Evolutionary conservation across 2,888 invertebrate genomes (phyloP).

Genomic region (Lottia scabra): DNA sequence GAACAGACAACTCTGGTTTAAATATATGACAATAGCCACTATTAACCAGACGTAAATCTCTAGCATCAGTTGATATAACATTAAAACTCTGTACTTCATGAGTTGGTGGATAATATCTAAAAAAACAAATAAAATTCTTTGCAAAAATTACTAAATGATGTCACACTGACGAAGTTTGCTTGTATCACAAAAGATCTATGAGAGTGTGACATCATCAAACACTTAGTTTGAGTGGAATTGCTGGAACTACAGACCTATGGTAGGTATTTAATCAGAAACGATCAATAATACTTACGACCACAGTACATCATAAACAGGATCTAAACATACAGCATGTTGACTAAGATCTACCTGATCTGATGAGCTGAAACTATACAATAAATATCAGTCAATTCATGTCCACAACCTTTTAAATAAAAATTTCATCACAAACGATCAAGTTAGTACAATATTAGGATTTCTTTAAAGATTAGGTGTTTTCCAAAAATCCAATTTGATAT

Average conservation of each 20-base stretch:
- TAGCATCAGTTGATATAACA: slow-evolving; percentile 82
- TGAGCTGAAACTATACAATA: slow-evolving; percentile 76
- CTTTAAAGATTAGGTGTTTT: no score
- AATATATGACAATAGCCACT: slow-evolving; percentile 74
- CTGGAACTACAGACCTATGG: no score
- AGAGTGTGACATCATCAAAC: no score
- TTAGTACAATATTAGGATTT: no score
- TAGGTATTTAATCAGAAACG: no score
- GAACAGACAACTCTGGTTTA: slow-evolving; percentile 85
- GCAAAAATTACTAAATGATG: no score
- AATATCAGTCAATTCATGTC: neutral
- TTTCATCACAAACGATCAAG: no score
- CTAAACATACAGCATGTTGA: slow-evolving; percentile 84
- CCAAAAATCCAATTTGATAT: no score
- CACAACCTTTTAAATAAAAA: no score
- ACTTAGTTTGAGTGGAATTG: no score
- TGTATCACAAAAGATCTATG: no score
- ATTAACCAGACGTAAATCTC: slow-evolving; percentile 54
- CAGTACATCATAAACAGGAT: slow-evolving; percentile 91
- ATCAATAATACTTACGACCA: slow-evolving; percentile 79
- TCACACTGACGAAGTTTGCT: no score
- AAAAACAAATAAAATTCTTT: slow-evolving; percentile 15
- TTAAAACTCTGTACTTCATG: slow-evolving; percentile 83
- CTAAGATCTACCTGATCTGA: slow-evolving; percentile 87
- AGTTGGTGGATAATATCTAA: slow-evolving; percentile 75